These are phyloP conservation scores for Calcarius lapponicus DNA, from an alignment of 2,797 vertebrate species.

Conservation along the genomic window DNA sequence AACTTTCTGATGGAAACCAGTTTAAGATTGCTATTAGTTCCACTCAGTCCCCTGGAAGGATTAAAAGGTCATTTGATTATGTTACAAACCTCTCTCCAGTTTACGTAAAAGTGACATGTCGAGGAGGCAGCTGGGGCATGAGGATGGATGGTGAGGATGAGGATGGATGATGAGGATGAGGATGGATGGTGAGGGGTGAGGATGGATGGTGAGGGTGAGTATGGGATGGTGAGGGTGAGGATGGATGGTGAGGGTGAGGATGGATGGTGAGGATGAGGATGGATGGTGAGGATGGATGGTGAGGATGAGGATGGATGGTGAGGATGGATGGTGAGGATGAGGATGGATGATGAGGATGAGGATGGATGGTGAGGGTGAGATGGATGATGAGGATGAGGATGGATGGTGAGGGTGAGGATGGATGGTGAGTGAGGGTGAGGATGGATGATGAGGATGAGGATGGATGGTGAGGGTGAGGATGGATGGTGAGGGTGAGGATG, in stretches of 20 bases:
- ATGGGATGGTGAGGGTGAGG: neutral
- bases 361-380: no score
- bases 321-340: no score
- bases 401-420: no score
- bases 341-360: no score
- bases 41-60: neutral
- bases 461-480: no score
- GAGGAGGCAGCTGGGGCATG: neutral
- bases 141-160: neutral
- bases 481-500: no score
- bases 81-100: neutral
- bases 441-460: no score
- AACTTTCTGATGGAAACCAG: neutral
- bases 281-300: no score
- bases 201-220: neutral
- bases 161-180: neutral
- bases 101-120: accelerated
- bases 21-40: neutral
- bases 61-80: neutral
- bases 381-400: no score
- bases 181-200: neutral
- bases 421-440: no score
- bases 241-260: neutral
- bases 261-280: neutral
- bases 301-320: no score